Evolutionary conservation across 2,888 invertebrate species (phyloP), one percentile per base, ranked within the genome.

Genomic region (Laothoe populi): DNA sequence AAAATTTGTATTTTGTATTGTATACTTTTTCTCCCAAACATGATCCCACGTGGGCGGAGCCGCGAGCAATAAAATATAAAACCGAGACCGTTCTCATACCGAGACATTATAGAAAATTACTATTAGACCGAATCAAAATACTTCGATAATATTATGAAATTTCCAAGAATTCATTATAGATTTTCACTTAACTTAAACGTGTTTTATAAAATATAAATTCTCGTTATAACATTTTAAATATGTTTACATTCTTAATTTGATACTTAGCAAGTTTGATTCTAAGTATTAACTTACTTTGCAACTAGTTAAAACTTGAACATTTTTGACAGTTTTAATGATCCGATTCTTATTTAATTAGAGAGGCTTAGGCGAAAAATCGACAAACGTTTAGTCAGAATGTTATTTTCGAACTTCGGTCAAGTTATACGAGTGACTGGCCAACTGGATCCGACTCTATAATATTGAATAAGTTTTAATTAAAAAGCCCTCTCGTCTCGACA

Each of bases 391-490:
- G 61, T 62, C 60, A 62, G 38, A 68, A 70, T 69, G 69, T 72
- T 68, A 78, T 75, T 74, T 75, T 77, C 70, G 81, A 79, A 58
- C 63, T 67, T 53, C 31, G 11, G 8, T 53, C 68, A 75, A 83
- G 73, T 81, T 79, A 81, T 81, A 24, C 70, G 68, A 77, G 70
- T 81, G 82, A 79, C 81, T 75, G 71, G 74, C 74, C 73, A 78
- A 79, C 77, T 81, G 72, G 74, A 78, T 82, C 73, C 66, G 70
- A 74, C 77, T 82, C 77, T 82, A 80, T 87, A 86, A 85, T 87
- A 89, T 88, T 86, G 82, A 86, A 87, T 84, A 90, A 90, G 87
- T 90, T 90, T 90, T 89, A 90, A 90, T 90, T 89, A 90, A 89
- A 90, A 88, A 86, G 79, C 83, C 82, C 78, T 77, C 77, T 81